Percentiles rank a stretch among this genome's conserved stretches.
These are phyloP conservation scores for Aix galericulata DNA, from an alignment of 2,113 vertebrate species.

Conservation along the genomic window DNA sequence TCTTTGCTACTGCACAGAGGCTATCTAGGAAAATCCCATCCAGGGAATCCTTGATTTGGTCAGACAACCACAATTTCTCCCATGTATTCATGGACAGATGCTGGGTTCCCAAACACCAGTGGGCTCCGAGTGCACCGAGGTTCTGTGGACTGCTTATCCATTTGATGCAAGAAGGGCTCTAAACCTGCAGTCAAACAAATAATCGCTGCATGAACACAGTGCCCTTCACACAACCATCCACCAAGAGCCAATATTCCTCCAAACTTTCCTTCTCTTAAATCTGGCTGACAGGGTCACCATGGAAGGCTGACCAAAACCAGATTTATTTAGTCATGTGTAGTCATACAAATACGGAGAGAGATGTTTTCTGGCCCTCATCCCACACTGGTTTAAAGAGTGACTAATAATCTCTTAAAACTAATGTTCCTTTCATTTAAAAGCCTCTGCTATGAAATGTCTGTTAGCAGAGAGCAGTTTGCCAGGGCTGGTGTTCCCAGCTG, in stretches of 20 bases:
- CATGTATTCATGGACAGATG: not conserved
- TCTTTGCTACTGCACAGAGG: not conserved
- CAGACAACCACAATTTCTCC: not conserved
- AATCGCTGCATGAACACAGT: not conserved
- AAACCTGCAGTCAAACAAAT: not conserved
- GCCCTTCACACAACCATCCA: not conserved
- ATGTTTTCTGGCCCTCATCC: conserved; percentile 35
- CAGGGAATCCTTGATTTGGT: not conserved
- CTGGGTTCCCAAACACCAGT: not conserved
- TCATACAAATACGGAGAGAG: not conserved
- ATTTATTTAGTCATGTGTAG: not conserved
- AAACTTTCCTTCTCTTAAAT: not conserved
- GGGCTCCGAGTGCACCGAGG: not conserved
- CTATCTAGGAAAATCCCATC: not conserved
- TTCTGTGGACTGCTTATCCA: not conserved
- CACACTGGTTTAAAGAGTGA: conserved; percentile 22
- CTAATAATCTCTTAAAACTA: conserved; percentile 37
- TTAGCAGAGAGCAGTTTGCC: not conserved
- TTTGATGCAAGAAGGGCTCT: not conserved
- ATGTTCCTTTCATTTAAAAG: not conserved
- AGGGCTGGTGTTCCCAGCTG: not conserved
- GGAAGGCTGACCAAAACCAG: not conserved
- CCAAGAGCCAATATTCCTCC: not conserved
- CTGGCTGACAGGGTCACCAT: not conserved
- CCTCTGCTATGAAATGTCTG: not conserved